Conservation (phyloP, 2,113 vertebrate species). For the Chionomys nivalis region DNA sequence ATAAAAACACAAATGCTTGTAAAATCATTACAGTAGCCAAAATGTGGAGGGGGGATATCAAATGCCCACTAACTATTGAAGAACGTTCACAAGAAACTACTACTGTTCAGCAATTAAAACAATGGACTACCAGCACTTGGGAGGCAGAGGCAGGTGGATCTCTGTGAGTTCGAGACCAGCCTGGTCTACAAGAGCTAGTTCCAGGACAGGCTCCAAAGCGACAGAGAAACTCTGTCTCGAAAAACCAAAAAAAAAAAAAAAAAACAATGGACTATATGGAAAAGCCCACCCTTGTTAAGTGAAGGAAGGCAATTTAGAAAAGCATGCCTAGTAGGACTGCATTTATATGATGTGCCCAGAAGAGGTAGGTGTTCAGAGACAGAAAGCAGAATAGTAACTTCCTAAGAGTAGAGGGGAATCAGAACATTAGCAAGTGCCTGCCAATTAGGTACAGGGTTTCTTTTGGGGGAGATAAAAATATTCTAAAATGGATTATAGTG, state of each 20-base stretch:
- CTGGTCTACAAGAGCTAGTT: no score
- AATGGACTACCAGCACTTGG: no score
- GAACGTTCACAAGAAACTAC: neutral
- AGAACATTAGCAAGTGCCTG: neutral
- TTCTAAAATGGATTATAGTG: neutral
- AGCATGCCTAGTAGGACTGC: neutral
- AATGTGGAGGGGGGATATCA: neutral
- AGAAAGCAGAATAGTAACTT: neutral
- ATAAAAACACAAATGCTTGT: neutral
- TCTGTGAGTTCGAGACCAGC: no score
- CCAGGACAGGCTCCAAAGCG: no score
- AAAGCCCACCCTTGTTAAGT: neutral
- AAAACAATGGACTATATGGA: neutral
- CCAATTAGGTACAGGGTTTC: neutral
- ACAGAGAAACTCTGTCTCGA: no score
- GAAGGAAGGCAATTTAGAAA: neutral
- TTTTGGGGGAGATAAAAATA: neutral
- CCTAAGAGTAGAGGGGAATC: neutral
- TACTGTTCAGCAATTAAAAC: neutral
- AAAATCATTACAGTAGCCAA: neutral
- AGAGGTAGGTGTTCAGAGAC: neutral
- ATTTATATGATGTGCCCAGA: neutral
- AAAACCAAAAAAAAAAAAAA: no score
- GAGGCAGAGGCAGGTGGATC: no score
- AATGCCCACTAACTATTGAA: neutral